phyloP scores from a whole-genome alignment of 2,113 vertebrate species.

The Oceanites oceanicus region DNA sequence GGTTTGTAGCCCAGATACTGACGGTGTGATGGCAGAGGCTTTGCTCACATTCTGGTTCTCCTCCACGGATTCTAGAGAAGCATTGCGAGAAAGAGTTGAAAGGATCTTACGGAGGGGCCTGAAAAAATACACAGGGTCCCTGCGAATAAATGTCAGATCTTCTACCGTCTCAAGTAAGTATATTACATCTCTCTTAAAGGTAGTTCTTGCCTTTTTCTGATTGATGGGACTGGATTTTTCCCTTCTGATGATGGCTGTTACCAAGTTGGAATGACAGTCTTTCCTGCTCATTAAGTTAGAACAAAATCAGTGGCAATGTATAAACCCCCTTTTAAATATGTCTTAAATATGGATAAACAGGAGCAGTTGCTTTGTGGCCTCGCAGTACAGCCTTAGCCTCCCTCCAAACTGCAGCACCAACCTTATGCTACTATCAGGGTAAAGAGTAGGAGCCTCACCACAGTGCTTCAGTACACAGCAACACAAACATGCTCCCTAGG shows the following conservation, averaged over 20 bases:
- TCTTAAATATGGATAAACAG: background rate
- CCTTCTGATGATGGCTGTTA: background rate
- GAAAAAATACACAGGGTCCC: slow-evolving; percentile 49
- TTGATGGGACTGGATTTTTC: background rate
- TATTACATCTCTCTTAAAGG: background rate
- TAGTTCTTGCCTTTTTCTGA: background rate
- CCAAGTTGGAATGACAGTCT: background rate
- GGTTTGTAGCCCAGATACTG: slow-evolving; percentile 62
- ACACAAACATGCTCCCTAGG: background rate
- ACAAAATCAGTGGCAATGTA: background rate
- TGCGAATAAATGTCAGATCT: slow-evolving; percentile 55
- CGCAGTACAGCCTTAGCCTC: background rate
- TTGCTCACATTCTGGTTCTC: slow-evolving; percentile 73
- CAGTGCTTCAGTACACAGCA: background rate
- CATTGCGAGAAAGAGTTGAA: slow-evolving; percentile 6
- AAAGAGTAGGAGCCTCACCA: background rate
- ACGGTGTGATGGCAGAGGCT: slow-evolving; percentile 61
- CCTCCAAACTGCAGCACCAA: background rate
- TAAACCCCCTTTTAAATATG: background rate
- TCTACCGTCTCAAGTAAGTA: slow-evolving; percentile 72
- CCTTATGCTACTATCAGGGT: background rate
- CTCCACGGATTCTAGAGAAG: slow-evolving; percentile 55
- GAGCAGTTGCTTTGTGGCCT: background rate
- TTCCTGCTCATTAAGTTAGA: background rate
- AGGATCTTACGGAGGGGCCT: slow-evolving; percentile 60